phyloP scores from a whole-genome alignment of 2,113 vertebrate genomes.

The Phalacrocorax aristotelis region DNA sequence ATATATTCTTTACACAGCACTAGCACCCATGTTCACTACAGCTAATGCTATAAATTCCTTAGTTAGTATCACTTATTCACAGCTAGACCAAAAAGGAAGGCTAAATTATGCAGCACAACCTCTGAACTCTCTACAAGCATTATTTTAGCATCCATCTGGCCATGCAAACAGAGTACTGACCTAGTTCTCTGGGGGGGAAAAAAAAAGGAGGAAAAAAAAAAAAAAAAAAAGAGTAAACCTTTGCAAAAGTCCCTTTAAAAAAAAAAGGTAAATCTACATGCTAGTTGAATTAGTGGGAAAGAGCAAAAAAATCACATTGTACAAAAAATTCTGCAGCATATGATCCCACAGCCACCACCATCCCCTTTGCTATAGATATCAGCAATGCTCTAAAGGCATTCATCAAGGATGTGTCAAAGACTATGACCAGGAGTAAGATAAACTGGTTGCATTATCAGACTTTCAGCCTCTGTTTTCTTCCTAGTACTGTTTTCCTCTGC shows the following conservation, averaged over 20 bases:
- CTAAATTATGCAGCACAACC: not conserved
- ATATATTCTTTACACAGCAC: not conserved
- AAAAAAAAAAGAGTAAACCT: not conserved
- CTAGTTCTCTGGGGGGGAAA: not conserved
- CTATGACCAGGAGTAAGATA: not conserved
- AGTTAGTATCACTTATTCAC: not conserved
- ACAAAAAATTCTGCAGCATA: not conserved
- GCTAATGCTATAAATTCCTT: not conserved
- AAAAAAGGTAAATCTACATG: not conserved
- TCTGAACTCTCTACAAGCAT: not conserved
- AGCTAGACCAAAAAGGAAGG: not conserved
- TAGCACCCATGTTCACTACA: not conserved
- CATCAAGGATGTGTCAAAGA: not conserved
- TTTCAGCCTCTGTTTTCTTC: rapidly evolving
- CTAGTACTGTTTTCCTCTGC: not conserved
- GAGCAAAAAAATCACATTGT: not conserved
- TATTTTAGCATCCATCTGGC: not conserved
- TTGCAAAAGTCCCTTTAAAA: not conserved
- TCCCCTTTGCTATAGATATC: rapidly evolving
- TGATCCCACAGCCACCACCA: not conserved
- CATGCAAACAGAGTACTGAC: not conserved
- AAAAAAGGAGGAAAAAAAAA: not conserved
- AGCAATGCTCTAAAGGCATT: not conserved
- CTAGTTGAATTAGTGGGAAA: not conserved
- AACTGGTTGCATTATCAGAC: not conserved